Percentiles rank a stretch among this genome's conserved stretches.
These are phyloP conservation scores for Cacatua alba DNA, from an alignment of 2,113 vertebrate genomes.

Conservation along the genomic window DNA sequence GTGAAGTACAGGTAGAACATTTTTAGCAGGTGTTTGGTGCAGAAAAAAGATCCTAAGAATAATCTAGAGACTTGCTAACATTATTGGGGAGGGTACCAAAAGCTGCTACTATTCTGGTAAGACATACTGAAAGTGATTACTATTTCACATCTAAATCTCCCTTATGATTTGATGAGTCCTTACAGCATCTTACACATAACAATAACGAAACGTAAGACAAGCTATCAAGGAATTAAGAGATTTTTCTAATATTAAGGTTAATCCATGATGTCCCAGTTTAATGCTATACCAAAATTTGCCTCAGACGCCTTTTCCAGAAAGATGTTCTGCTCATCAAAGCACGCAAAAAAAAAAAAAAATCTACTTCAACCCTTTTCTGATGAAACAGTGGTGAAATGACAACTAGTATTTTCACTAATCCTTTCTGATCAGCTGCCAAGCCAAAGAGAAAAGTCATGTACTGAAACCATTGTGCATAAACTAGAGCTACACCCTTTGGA, in stretches of 20 bases:
- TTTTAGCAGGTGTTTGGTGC: not conserved
- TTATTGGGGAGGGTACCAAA: not conserved
- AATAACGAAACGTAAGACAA: conserved; percentile 17
- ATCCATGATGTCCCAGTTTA: conserved; percentile 45
- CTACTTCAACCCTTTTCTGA: conserved; percentile 24
- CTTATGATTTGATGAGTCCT: not conserved
- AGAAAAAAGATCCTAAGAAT: not conserved
- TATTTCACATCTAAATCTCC: conserved; percentile 16
- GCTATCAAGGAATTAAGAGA: conserved; percentile 42
- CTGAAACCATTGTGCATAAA: conserved; percentile 1
- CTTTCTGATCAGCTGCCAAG: conserved; percentile 31
- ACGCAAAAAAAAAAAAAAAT: not conserved
- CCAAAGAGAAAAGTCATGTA: conserved; percentile 16
- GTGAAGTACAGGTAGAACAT: not conserved
- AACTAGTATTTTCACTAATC: conserved; percentile 46
- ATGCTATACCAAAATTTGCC: conserved; percentile 29
- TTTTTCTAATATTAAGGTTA: conserved; percentile 60
- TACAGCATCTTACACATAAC: not conserved
- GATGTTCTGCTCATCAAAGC: conserved; percentile 14
- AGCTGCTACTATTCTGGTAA: not conserved
- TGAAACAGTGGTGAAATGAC: conserved; percentile 49
- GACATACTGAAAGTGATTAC: not conserved
- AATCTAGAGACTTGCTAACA: not conserved
- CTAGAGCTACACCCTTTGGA: not conserved
- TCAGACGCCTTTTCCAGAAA: conserved; percentile 44